Conservation (phyloP, 2,113 vertebrate genomes). For the Urocolius indicus region DNA sequence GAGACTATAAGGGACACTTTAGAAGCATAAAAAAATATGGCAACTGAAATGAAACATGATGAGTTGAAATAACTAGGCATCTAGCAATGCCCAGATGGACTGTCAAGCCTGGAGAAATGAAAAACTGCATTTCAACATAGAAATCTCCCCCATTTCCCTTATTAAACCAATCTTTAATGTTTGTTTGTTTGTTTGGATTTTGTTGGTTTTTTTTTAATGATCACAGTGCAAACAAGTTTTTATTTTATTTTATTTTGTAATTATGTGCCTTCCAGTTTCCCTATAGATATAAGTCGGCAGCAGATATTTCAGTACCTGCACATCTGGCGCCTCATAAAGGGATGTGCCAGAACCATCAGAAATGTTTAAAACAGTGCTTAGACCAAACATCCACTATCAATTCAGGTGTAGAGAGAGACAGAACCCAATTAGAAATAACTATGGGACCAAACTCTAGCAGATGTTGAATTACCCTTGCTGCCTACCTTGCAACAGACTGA, state of each 20-base stretch:
- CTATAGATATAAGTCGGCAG: neutral
- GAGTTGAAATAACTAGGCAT: neutral
- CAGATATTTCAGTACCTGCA: slow-evolving; percentile 50
- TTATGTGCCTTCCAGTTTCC: neutral
- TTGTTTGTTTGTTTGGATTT: neutral
- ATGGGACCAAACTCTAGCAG: slow-evolving; percentile 44
- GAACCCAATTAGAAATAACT: slow-evolving; percentile 59
- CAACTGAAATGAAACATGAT: neutral
- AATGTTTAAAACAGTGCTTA: slow-evolving; percentile 61
- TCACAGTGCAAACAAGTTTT: neutral
- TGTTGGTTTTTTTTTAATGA: neutral
- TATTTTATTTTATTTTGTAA: neutral
- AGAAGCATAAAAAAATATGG: neutral
- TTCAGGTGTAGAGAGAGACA: slow-evolving; percentile 50
- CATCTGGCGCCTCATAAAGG: slow-evolving; percentile 74
- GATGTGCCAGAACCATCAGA: slow-evolving; percentile 68
- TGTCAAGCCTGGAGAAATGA: slow-evolving; percentile 6
- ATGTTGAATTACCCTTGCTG: slow-evolving; percentile 59
- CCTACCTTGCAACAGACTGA: slow-evolving; percentile 34
- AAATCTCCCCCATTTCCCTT: neutral
- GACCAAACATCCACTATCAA: slow-evolving; percentile 60
- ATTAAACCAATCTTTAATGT: neutral
- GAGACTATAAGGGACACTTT: neutral
- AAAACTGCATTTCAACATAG: neutral
- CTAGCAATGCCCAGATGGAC: neutral